Base-by-base conservation (phyloP, 2,113 vertebrate species). In the Cyprinus carpio region DNA sequence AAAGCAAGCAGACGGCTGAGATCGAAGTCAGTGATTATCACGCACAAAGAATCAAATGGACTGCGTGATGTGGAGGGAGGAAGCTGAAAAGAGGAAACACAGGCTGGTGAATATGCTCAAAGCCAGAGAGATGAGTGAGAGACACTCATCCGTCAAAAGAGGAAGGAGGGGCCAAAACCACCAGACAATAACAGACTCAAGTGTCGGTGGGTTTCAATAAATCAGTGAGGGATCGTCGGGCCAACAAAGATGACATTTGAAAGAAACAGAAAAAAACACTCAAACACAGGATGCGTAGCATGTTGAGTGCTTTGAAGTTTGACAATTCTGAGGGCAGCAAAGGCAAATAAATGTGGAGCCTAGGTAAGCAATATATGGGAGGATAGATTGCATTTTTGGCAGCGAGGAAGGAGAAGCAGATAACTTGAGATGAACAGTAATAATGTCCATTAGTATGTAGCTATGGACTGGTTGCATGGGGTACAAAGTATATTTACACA, bases 21-120 rank as follows among this genome's bases (percentile, higher is more conserved):
- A 92, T 92, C 88, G 86, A 89, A 91, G 89, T 82, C 84, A 40
- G 85, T 91, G 81, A 91, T 93, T 90, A 91, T 84, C 76, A 78
- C 82, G 87, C 87, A 91, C 89, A 92, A 93, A 92, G 88, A 85
- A 72, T 69, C 84, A 88, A 62, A 90, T 74, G 84, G 91, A 84
- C 84, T 77, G 84, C 83, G 81, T 92, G 90, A 93, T 90, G 83
- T 88, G 87, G 89, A 77, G 80, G 88, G 82, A 87, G 71, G 62
- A 58, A 80, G 85, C 25, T 40, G 79, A 65, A 88, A 87, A 87
- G 65, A 34, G 27, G 64, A 81, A 83, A 83, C 72, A 72, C 89
- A 34, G 84, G 43, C 43, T 12, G 40, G 40, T 12, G 43, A 11
- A 46, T 84, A 37, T 29, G 54, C 81, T 84, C 62, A 81, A 56